A percentile compares a stretch with the other conserved stretches of the same genome.
phyloP scores from a whole-genome alignment of 2,888 invertebrate genomes.

The Zhuqinia jingwanae region DNA sequence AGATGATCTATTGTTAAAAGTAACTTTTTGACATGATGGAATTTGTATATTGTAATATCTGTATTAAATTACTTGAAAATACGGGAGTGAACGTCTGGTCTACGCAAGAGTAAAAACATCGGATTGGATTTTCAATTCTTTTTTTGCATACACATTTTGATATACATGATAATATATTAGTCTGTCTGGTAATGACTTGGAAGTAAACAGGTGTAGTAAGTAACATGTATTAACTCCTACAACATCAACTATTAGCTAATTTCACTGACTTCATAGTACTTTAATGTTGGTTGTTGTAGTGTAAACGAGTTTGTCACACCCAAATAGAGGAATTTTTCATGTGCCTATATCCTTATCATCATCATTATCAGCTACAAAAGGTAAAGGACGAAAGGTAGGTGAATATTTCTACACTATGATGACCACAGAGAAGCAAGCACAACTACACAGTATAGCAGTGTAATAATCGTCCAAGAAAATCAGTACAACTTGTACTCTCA shows the following conservation, averaged over 20 bases:
- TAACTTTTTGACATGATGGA: no score
- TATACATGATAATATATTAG: not conserved
- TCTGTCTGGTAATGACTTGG: no score
- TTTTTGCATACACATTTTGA: not conserved
- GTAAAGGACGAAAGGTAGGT: slow-evolving; percentile 62
- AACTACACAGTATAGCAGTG: not conserved
- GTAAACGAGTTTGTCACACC: slow-evolving; percentile 78
- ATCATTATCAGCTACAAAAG: slow-evolving; percentile 48
- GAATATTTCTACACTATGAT: slow-evolving; percentile 44
- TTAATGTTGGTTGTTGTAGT: slow-evolving; percentile 51
- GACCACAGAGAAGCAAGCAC: slow-evolving; percentile 15
- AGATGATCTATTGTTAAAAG: not conserved
- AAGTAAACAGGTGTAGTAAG: not conserved
- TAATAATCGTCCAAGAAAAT: slow-evolving; percentile 51
- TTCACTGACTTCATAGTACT: slow-evolving; percentile 50
- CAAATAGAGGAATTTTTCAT: slow-evolving; percentile 72
- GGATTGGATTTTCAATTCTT: not conserved
- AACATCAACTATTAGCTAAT: slow-evolving; percentile 52
- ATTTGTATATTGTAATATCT: no score
- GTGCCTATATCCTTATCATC: slow-evolving; percentile 64
- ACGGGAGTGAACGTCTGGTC: no score
- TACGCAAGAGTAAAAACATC: not conserved
- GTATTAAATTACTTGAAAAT: no score
- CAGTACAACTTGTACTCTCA: slow-evolving; percentile 22
- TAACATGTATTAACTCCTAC: slow-evolving; percentile 40